Conservation (phyloP, 2,113 vertebrate species). For the Meleagris gallopavo region DNA sequence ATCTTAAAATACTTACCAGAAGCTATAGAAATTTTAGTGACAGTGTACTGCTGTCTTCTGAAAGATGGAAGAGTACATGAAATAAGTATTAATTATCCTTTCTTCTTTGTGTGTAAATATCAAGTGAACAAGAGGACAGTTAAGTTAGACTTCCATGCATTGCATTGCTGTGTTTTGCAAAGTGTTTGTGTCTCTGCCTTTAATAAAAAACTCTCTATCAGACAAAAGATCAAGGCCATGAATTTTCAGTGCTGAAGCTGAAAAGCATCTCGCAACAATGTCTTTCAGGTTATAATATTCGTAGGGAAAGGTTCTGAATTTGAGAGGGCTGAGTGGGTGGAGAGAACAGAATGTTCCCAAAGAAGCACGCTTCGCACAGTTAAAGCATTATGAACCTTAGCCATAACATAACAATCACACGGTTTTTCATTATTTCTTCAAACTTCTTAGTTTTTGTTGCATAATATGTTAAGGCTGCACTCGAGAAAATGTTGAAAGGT, state of each 20-base stretch:
- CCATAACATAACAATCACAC: background rate
- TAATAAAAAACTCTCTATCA: conserved; percentile 3
- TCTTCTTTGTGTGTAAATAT: background rate
- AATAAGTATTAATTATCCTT: background rate
- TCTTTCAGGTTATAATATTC: conserved; percentile 46
- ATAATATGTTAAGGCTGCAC: background rate
- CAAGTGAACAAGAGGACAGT: background rate
- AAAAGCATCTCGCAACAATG: conserved; percentile 41
- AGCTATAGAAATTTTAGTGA: background rate
- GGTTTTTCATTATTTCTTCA: background rate
- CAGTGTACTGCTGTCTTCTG: background rate
- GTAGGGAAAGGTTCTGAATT: conserved; percentile 29
- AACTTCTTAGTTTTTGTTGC: background rate
- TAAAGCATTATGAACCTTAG: conserved; percentile 34
- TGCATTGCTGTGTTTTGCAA: background rate
- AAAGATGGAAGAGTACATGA: background rate
- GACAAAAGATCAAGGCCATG: conserved; percentile 37
- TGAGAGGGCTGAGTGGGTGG: conserved; percentile 39
- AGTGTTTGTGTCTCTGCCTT: conserved; percentile 3
- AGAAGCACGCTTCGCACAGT: background rate
- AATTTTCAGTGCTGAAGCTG: conserved; percentile 45
- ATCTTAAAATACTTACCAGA: background rate
- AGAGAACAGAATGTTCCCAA: conserved; percentile 33
- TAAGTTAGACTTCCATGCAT: conserved; percentile 29
- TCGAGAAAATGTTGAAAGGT: conserved; percentile 3